Base-by-base conservation (phyloP, 1,140 invertebrate species). In the Drosophila bipectinata region DNA sequence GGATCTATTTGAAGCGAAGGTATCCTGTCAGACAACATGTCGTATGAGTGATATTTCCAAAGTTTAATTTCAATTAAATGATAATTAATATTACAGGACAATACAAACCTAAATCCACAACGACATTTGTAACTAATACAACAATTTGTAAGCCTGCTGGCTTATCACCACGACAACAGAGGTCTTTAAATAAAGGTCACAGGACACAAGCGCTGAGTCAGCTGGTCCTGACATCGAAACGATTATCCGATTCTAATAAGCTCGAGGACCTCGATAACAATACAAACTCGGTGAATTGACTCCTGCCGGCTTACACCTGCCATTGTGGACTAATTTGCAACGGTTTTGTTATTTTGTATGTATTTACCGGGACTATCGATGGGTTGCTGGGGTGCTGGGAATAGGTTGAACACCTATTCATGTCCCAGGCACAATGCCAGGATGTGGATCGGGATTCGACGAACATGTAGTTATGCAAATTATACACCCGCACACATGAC, bases 401-500 rank as follows among this genome's bases (percentile, higher is more conserved):
- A 18, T 26, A 41, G 49, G 47, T 49, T n/a, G 72, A 68, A 73
- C 64, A 63, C 62, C 79, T 78, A 80, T 79, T 72, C 78, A 64
- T 75, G 78, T 76, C 60, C 34, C 18, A 28, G 53, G 34, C n/a
- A 44, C 41, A 44, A 44, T 37, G 34, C 10, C 59, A 58, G 61
- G 58, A 54, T 21, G 60, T 37, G 54, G 32, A 48, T 60, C 51
- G 37, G 62, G 44, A 24, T 53, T 59, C 59, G 60, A 15, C 63
- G 41, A 69, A 44, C 49, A 61, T 81, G 60, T 77, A 77, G 81
- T 80, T 84, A 85, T 85, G 81, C 71, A 77, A 85, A 85, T 84
- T 71, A 81, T 59, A 87, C 68, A 60, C 63, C 48, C 49, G 47
- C 45, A 34, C 47, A 56, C 62, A 72, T 76, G 62, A 37, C 41